Evolutionary conservation across 2,888 invertebrate species (phyloP), one percentile per base, ranked within the genome.

Genomic region (Drosophila longiperda): DNA sequence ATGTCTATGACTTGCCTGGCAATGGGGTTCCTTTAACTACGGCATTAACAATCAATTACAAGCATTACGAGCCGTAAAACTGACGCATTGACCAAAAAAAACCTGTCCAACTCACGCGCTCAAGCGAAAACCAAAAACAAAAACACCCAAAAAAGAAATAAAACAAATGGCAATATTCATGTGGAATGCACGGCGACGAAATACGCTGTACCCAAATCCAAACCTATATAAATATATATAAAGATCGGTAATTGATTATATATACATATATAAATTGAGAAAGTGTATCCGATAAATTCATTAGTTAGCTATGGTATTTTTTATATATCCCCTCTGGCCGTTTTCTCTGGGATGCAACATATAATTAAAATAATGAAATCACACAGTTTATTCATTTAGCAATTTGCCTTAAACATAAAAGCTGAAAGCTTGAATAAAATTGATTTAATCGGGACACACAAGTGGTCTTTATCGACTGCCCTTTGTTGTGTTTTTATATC

Each of bases 41-140:
- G 75, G 80, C 80, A 83, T 82, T 82, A 82, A 83, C 83, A 82
- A 82, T 82, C 82, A 82, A 82, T 82, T 82, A 82, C 83, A 82
- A 80, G 80, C 72, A 82, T 82, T 83, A 83, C 83, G 78, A 83
- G 78, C 78, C 81, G 80, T 83, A 83, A 83, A 83, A 80, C 72
- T 83, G 80, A 83, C 80, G 75, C 81, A 83, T 74, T 83, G 78
- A 70, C 83, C 81, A 76, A 73, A 73, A 76, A n/a, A 73, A 73
- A 68, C 65, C 66, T 45, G 45, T 52, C 38, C 58, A 62, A 62
- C 15, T 40, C 52, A 52, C 11, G 17, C 29, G 17, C 26, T n/a
- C 23, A 23, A 36, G 23, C 36, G 3, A 40, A 3, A 57, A 52
- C 40, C 45, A 52, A 36, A 59, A 59, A 38, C 9, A 57, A 23